A percentile compares a stretch with the other conserved stretches of the same genome.
Conservation (phyloP, 2,113 vertebrate species). For the Apaloderma vittatum region DNA sequence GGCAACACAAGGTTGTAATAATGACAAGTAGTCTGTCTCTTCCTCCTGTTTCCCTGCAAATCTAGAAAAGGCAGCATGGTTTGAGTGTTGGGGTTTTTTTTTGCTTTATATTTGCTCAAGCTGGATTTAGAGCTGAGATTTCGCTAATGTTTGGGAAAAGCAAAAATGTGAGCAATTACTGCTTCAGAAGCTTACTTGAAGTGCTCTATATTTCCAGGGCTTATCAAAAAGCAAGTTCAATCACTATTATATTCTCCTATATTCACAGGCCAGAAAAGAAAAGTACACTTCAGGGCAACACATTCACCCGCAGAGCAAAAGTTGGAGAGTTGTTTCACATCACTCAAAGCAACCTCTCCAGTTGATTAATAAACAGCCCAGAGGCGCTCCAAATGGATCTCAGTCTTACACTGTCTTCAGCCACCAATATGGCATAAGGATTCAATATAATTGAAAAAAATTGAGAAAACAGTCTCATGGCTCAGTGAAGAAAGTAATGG, state of each 20-base stretch:
- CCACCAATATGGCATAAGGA: not conserved
- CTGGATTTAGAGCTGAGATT: not conserved
- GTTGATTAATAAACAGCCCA: not conserved
- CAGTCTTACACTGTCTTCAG: not conserved
- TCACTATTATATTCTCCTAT: not conserved
- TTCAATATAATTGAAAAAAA: fast-evolving
- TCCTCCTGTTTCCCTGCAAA: not conserved
- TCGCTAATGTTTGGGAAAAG: not conserved
- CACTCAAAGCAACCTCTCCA: not conserved
- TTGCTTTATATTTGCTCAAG: not conserved
- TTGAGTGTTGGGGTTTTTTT: not conserved
- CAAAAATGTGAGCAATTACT: not conserved
- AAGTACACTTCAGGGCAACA: not conserved
- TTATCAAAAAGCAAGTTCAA: not conserved
- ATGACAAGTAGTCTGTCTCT: not conserved
- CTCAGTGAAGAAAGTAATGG: not conserved
- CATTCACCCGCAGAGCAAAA: not conserved
- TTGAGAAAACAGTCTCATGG: not conserved
- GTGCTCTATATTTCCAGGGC: not conserved
- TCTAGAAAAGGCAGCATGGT: not conserved
- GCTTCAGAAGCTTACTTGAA: not conserved
- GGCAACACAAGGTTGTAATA: not conserved
- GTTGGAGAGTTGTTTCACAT: not conserved
- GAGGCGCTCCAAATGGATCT: not conserved
- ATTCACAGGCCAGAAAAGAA: not conserved